Evolutionary conservation across 2,797 vertebrate genomes (phyloP), one percentile per base, ranked within the genome.

Genomic region (Perodicticus potto): DNA sequence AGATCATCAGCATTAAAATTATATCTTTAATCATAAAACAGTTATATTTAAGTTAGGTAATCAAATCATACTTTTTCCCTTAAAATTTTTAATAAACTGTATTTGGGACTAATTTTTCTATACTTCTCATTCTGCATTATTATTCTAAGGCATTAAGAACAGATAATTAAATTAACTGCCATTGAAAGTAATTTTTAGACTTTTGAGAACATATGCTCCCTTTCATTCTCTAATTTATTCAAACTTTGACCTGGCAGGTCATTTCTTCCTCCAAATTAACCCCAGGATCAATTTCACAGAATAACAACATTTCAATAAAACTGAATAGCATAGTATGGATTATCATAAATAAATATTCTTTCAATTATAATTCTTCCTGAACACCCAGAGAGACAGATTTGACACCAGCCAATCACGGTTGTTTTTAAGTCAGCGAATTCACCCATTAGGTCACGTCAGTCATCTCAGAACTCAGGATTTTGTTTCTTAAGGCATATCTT

Each of bases 111-210:
- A 94, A 97, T 92, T 97, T 70, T 85, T 72, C 93, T 95, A 80
- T 85, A 96, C 94, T 94, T 97, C 65, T 97, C 63, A 87, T 92
- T 91, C 34, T 97, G 29, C 14, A 93, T 97, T 97, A 96, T 96
- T 97, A 97, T 97, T 97, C 95, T 78, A 97, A 97, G 95, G 89
- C 88, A 97, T 86, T 96, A 67, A 86, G 13, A 89, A 9, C 9
- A 86, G 82, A 87, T 98, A 98, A 98, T 98, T 98, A 98, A 98
- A 98, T 98, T 98, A 98, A 96, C 90, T 98, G 97, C 97, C 94
- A 98, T 97, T 95, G 95, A 86, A 98, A 97, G 61, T 97, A 89
- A 98, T 98, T 97, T 97, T 97, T 86, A 96, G 91, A 97, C 97
- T 97, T 97, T 17, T 96, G 95, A 97, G 94, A 95, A 92, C 72